Conservation (phyloP, 2,888 invertebrate genomes). For the Agrotis clavis region DNA sequence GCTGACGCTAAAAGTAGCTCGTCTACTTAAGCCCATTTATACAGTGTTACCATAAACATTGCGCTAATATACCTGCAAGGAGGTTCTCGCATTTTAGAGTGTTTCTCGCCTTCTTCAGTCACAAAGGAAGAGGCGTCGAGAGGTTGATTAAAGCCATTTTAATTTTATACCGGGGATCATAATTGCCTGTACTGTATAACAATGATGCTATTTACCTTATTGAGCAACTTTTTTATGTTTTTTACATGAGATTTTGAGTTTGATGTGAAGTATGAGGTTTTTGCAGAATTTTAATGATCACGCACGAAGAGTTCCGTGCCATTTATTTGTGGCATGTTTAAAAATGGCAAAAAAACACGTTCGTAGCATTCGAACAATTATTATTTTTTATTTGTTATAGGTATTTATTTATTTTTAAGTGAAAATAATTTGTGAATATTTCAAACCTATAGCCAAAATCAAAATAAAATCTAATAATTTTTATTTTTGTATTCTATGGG, state of each 20-base stretch:
- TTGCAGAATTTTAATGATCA: no score
- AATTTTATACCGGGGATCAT: constrained; percentile 39
- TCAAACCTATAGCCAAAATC: no score
- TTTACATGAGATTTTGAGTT: not conserved
- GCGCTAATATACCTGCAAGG: constrained; percentile 35
- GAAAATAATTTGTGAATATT: no score
- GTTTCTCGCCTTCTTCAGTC: constrained; percentile 30
- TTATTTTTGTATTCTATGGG: not conserved
- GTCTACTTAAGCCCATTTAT: not conserved
- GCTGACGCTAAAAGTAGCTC: not conserved
- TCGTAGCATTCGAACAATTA: no score
- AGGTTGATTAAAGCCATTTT: constrained; percentile 46
- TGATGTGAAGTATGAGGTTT: not conserved
- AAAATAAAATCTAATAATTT: no score
- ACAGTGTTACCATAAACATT: constrained; percentile 30
- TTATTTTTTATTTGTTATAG: no score
- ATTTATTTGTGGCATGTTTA: no score
- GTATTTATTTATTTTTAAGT: no score
- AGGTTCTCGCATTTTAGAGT: constrained; percentile 27
- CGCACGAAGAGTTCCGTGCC: no score
- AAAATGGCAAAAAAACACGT: no score
- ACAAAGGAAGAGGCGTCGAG: constrained; percentile 56
- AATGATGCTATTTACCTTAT: constrained; percentile 30
- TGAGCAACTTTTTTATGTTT: not conserved
- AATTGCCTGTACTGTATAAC: constrained; percentile 44